Conservation (phyloP, 2,797 vertebrate species). For the Setipinna tenuifilis region DNA sequence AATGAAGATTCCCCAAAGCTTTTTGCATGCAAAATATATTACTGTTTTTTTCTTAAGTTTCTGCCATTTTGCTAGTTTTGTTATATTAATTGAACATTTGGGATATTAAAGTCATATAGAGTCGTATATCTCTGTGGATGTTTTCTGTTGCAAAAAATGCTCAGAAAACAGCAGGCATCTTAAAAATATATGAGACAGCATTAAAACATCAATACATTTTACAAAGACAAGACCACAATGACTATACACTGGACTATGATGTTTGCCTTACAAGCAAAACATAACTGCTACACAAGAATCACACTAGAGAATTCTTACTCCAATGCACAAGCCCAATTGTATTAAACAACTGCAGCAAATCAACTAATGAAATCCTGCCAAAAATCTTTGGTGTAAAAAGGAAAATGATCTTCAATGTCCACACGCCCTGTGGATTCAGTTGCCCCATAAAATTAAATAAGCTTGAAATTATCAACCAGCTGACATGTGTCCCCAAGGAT, state of each 20-base stretch:
- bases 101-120: conserved; percentile 49
- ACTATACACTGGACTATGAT: neutral
- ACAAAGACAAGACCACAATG: neutral
- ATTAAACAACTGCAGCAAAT: conserved; percentile 9
- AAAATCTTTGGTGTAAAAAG: conserved; percentile 5
- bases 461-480: neutral
- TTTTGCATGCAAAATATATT: conserved; percentile 46
- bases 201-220: no score
- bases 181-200: neutral
- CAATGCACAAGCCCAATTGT: neutral
- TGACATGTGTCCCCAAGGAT: conserved; percentile 11
- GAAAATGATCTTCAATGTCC: neutral
- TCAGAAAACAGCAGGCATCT: conserved; percentile 14
- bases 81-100: conserved; percentile 55
- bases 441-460: conserved; percentile 7
- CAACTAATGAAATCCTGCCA: conserved; percentile 2
- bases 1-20: conserved; percentile 50
- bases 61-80: conserved; percentile 64
- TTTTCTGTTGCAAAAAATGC: conserved; percentile 31
- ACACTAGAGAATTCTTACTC: neutral
- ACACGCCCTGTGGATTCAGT: conserved; percentile 4
- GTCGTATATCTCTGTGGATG: conserved; percentile 50
- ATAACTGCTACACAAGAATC: conserved; percentile 2
- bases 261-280: neutral
- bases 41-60: conserved; percentile 60